These are phyloP conservation scores for Chloropsis hardwickii DNA, from an alignment of 2,113 vertebrate species.

Conservation along the genomic window DNA sequence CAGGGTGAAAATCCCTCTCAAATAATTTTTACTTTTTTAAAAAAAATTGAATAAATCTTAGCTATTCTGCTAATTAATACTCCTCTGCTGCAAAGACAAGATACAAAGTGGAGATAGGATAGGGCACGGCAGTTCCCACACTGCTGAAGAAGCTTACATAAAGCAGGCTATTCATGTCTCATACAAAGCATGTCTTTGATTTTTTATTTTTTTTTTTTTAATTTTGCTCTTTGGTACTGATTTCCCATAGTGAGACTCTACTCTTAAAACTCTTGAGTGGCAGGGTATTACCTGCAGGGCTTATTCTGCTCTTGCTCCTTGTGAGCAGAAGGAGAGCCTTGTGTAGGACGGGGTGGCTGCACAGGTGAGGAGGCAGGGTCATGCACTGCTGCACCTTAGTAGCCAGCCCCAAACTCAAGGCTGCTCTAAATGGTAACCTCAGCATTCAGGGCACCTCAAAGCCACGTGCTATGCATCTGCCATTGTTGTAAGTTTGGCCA, in stretches of 20 bases:
- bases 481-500: neutral
- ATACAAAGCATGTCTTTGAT: neutral
- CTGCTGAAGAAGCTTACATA: neutral
- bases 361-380: neutral
- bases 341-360: neutral
- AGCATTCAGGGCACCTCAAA: neutral
- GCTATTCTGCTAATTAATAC: neutral
- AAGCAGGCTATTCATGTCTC: neutral
- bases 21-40: neutral
- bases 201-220: neutral
- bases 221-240: neutral
- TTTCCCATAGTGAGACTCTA: neutral
- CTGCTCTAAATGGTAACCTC: neutral
- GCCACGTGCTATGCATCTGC: neutral
- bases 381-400: rapidly evolving
- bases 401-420: rapidly evolving
- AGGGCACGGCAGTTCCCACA: neutral
- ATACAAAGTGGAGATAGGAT: neutral
- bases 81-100: neutral
- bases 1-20: neutral
- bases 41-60: neutral
- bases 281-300: rapidly evolving
- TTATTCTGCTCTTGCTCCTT: neutral
- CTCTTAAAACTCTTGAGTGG: neutral
- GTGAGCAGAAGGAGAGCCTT: neutral